Percentiles rank a stretch among this genome's conserved stretches.
Evolutionary conservation across 1,140 invertebrate genomes (phyloP).

Genomic region (Philopotamus ludificatus): DNA sequence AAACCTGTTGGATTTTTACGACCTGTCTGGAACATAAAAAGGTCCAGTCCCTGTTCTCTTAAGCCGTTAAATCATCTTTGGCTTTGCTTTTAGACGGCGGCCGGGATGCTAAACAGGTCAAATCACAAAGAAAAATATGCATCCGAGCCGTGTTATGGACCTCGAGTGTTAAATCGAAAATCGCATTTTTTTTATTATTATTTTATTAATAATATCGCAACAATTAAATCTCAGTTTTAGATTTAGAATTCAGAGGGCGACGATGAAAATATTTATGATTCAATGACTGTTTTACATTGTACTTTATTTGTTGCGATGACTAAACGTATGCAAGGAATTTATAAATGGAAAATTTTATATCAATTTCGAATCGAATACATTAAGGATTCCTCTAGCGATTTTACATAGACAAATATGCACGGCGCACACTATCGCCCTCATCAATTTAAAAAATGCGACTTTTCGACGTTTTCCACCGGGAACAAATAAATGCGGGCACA

Average conservation of each 20-base stretch:
- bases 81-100: background rate
- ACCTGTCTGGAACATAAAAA: conserved; percentile 31
- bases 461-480: background rate
- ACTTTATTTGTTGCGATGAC: too few relatives aligned
- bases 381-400: conserved; percentile 6
- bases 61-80: conserved; percentile 32
- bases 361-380: conserved; percentile 3
- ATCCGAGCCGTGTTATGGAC: background rate
- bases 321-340: background rate
- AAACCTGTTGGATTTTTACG: conserved; percentile 29
- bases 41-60: conserved; percentile 22
- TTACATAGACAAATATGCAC: background rate
- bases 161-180: background rate
- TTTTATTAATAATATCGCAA: too few relatives aligned
- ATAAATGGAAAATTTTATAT: conserved; percentile 6
- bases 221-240: too few relatives aligned
- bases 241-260: too few relatives aligned
- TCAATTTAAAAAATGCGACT: background rate
- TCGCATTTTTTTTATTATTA: too few relatives aligned
- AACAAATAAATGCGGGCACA: conserved; percentile 2
- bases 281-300: too few relatives aligned
- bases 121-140: too few relatives aligned
- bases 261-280: too few relatives aligned
- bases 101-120: conserved; percentile 26
- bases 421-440: background rate